Conservation (phyloP, 2,888 invertebrate genomes). For the Drosophila infuscata region DNA sequence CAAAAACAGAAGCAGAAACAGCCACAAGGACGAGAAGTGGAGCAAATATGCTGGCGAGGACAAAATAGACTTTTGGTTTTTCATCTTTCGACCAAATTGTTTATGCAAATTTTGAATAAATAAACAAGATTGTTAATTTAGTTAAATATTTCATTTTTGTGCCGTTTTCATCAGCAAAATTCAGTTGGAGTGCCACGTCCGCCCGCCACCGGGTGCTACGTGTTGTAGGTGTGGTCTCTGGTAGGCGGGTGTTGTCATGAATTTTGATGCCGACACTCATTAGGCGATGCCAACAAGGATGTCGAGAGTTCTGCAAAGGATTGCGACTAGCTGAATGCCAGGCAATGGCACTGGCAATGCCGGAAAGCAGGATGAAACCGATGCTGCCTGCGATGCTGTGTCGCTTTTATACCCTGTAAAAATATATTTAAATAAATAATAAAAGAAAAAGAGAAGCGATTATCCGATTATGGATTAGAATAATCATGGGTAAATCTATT, state of each 20-base stretch:
- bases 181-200: conserved; percentile 35
- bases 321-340: conserved; percentile 48
- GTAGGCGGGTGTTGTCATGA: conserved; percentile 72
- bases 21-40: conserved; percentile 12
- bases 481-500: background rate
- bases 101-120: conserved; percentile 82
- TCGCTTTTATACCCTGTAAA: conserved; percentile 1
- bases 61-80: conserved; percentile 80
- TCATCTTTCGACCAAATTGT: conserved; percentile 81
- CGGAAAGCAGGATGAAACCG: conserved; percentile 25
- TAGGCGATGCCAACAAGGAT: conserved; percentile 61
- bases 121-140: conserved; percentile 82
- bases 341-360: conserved; percentile 5
- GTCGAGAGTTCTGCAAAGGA: conserved; percentile 70
- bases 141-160: conserved; percentile 82
- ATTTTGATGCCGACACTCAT: conserved; percentile 78
- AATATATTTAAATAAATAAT: background rate
- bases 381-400: conserved; percentile 11
- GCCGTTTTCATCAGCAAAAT: conserved; percentile 79
- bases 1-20: background rate
- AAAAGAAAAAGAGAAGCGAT: background rate
- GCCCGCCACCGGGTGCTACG: conserved; percentile 1
- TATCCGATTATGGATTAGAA: background rate
- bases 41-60: conserved; percentile 40
- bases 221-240: conserved; percentile 7